Conservation (phyloP, 2,888 invertebrate species). For the Watsonalla cultraria region DNA sequence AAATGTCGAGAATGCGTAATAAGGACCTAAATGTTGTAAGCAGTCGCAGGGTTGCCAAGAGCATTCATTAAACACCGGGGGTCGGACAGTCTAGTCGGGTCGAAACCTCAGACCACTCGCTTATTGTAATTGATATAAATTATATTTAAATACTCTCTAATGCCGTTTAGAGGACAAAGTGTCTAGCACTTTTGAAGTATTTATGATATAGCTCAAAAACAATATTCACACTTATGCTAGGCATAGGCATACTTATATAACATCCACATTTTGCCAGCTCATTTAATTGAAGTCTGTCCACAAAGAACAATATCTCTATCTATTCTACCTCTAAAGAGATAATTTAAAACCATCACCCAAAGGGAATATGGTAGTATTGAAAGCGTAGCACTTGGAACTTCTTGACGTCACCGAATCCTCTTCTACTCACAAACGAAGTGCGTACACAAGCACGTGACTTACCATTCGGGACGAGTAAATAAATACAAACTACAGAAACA, state of each 20-base stretch:
- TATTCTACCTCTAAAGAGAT: too few species aligned
- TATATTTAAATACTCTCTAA: neutral
- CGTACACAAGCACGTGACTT: constrained; percentile 31
- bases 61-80: constrained; percentile 56
- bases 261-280: too few species aligned
- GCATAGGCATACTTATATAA: too few species aligned
- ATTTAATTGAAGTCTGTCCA: neutral
- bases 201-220: neutral
- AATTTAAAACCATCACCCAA: neutral
- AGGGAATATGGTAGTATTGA: constrained; percentile 16
- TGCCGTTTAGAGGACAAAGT: neutral
- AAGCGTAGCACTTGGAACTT: constrained; percentile 11
- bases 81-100: constrained; percentile 42
- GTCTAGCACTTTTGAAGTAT: too few species aligned
- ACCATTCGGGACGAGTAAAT: constrained; percentile 47
- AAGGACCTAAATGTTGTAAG: constrained; percentile 70
- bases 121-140: neutral
- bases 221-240: neutral
- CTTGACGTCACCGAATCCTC: constrained; percentile 30
- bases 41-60: constrained; percentile 50
- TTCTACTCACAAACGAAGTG: constrained; percentile 17
- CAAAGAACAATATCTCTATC: neutral
- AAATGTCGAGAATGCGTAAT: constrained; percentile 76
- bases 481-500: constrained; percentile 54
- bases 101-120: too few species aligned